Conservation (phyloP, 2,113 vertebrate genomes). For the Falco punctatus region DNA sequence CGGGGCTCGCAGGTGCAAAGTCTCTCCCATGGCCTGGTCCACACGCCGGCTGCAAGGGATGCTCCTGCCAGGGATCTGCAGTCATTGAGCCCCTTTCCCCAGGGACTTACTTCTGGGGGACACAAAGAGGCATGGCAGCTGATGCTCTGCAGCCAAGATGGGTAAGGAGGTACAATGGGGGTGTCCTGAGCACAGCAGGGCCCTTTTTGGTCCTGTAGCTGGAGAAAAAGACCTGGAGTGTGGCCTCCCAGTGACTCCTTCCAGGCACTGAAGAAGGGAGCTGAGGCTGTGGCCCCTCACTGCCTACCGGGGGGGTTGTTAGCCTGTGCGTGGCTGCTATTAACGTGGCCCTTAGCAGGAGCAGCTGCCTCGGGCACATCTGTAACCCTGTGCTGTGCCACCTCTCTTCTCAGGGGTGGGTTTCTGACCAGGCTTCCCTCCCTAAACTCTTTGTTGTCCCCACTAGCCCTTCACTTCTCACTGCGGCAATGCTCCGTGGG, state of each 20-base stretch:
- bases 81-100: background rate
- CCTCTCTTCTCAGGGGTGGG: background rate
- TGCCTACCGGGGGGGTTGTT: background rate
- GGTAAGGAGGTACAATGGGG: background rate
- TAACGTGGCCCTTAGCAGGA: background rate
- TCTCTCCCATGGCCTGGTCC: background rate
- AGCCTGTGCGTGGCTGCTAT: background rate
- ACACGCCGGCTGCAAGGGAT: background rate
- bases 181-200: background rate
- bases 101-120: background rate
- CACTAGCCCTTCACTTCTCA: background rate
- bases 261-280: background rate
- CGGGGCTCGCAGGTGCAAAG: background rate
- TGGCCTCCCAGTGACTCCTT: background rate
- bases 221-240: background rate
- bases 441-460: background rate
- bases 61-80: background rate
- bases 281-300: background rate
- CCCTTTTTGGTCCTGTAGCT: background rate
- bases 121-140: background rate
- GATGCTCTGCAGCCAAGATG: background rate
- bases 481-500: background rate
- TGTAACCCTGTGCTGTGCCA: too few species aligned
- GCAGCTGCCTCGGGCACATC: background rate
- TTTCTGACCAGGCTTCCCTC: background rate